Conservation (phyloP, 2,888 invertebrate species). For the Muscina levida region DNA sequence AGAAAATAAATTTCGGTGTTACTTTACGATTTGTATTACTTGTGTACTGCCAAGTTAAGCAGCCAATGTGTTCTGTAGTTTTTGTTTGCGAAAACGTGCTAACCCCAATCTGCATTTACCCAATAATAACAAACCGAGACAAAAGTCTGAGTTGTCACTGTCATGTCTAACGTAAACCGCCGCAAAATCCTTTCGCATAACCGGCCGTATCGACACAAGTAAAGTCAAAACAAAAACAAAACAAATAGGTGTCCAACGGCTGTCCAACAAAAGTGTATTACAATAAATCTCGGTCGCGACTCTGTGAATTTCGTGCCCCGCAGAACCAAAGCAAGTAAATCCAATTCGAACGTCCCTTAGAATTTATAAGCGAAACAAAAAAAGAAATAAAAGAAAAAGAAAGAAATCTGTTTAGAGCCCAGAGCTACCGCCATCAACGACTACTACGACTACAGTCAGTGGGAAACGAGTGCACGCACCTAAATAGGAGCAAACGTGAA, state of each 20-base stretch:
- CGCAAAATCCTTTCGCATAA: neutral
- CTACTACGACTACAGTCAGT: constrained; percentile 28
- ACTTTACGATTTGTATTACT: no score
- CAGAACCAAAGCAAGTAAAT: neutral
- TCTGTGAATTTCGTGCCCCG: no score
- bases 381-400: constrained; percentile 23
- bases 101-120: constrained; percentile 42
- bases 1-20: no score
- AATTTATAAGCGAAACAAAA: constrained; percentile 16
- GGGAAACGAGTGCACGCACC: constrained; percentile 26
- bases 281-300: constrained; percentile 13
- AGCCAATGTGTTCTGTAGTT: neutral
- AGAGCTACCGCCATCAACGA: constrained; percentile 38
- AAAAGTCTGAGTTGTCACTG: constrained; percentile 50
- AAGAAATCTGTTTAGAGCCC: constrained; percentile 37
- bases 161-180: constrained; percentile 22
- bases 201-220: constrained; percentile 14
- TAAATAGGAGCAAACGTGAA: constrained; percentile 22
- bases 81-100: constrained; percentile 32
- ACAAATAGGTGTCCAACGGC: no score
- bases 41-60: no score
- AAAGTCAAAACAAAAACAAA: constrained; percentile 16
- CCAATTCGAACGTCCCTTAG: neutral
- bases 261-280: constrained; percentile 20
- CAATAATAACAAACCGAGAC: neutral